phyloP scores from a whole-genome alignment of 2,113 vertebrate genomes.

The Probosciger aterrimus region DNA sequence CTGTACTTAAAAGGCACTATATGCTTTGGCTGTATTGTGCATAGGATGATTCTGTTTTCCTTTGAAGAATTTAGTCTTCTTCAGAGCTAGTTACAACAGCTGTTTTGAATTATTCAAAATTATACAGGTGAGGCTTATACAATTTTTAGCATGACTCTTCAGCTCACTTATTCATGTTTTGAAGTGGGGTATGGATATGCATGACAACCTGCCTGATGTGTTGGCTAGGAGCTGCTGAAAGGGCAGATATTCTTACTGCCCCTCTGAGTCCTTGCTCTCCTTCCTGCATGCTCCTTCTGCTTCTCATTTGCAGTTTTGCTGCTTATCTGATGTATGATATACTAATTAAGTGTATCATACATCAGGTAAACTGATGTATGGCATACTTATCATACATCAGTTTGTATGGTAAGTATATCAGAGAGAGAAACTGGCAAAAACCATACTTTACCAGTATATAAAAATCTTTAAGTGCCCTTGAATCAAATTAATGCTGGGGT shows the following conservation, averaged over 20 bases:
- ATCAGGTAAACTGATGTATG: too few species aligned
- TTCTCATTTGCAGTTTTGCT: background rate
- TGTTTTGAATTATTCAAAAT: background rate
- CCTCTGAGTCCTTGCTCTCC: background rate
- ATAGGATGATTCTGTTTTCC: background rate
- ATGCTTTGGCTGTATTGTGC: background rate
- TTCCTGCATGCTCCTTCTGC: background rate
- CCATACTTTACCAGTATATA: background rate
- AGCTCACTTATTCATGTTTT: background rate
- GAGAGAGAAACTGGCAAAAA: background rate
- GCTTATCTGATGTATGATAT: background rate
- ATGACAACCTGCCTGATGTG: background rate
- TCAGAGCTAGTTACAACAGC: background rate
- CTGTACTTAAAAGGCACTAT: background rate
- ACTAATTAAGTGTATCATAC: background rate
- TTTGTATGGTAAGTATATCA: too few species aligned
- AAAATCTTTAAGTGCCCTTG: background rate
- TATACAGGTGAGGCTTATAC: background rate
- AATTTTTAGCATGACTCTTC: background rate
- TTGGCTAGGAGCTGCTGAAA: background rate
- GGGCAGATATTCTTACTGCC: background rate
- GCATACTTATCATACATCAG: too few species aligned
- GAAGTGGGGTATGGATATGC: background rate
- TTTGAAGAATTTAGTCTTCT: background rate
- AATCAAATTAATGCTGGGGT: background rate